These are phyloP conservation scores for Colletes gigas DNA, from an alignment of 1,140 invertebrate genomes.

Conservation along the genomic window DNA sequence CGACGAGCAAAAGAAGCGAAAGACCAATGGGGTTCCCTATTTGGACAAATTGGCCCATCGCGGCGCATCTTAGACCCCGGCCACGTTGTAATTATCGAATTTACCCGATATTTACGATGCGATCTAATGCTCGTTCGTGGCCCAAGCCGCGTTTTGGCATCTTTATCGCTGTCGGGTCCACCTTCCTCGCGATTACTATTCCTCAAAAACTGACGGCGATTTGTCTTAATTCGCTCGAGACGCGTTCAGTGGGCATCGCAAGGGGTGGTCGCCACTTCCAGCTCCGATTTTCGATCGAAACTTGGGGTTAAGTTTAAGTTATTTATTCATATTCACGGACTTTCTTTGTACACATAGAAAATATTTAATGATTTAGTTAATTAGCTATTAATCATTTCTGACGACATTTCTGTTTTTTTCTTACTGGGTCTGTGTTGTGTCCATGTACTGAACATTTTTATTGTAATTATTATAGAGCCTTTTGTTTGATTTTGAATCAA, in stretches of 20 bases:
- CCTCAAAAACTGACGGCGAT: constrained; percentile 24
- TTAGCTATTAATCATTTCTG: no score
- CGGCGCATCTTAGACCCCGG: constrained; percentile 28
- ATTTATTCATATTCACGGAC: no score
- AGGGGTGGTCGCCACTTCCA: background rate
- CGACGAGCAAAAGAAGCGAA: constrained; percentile 30
- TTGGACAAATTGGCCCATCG: constrained; percentile 68
- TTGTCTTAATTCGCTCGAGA: constrained; percentile 10
- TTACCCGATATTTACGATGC: constrained; percentile 61
- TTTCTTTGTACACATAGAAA: no score
- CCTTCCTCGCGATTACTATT: background rate
- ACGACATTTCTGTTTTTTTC: no score
- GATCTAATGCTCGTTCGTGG: constrained; percentile 19
- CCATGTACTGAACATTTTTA: no score
- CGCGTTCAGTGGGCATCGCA: background rate
- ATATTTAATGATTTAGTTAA: no score
- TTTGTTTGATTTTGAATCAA: no score
- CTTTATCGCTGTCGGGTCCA: constrained; percentile 37
- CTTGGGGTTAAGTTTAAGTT: no score
- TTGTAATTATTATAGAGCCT: no score
- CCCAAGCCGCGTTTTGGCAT: constrained; percentile 11
- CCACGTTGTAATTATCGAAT: constrained; percentile 63
- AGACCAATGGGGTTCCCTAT: constrained; percentile 50
- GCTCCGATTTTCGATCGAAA: no score
- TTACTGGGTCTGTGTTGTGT: no score